Percentiles rank a stretch among this genome's conserved stretches.
Conservation (phyloP, 2,113 vertebrate genomes). For the Phalacrocorax carbo region DNA sequence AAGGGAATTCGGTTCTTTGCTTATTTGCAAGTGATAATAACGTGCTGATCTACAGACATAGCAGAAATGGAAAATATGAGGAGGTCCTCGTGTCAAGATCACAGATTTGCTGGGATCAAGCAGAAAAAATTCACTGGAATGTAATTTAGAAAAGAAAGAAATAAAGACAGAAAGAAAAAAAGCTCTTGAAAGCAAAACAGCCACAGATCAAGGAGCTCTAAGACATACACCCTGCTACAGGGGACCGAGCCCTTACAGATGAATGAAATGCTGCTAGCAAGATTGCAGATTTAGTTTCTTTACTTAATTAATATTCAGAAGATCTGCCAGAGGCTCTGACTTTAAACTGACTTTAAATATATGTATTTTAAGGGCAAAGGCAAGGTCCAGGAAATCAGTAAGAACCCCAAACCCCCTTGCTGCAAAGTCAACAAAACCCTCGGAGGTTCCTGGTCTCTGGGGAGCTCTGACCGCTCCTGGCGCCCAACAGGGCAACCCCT, state of each 20-base stretch:
- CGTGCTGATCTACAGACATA: background rate
- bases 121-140: background rate
- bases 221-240: background rate
- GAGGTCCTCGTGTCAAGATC: slow-evolving; percentile 18
- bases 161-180: background rate
- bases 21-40: slow-evolving; percentile 59
- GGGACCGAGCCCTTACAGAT: background rate
- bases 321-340: background rate
- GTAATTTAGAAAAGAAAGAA: background rate
- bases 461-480: background rate
- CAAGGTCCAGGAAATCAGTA: background rate
- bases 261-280: background rate
- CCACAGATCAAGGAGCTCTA: slow-evolving; percentile 33
- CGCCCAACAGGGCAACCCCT: background rate
- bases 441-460: background rate
- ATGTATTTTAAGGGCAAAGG: background rate
- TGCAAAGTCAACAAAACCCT: background rate
- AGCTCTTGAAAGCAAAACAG: slow-evolving; percentile 51
- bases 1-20: background rate
- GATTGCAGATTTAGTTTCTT: background rate
- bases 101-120: slow-evolving; percentile 43
- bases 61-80: slow-evolving; percentile 3
- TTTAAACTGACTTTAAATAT: background rate
- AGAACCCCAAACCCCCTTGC: background rate
- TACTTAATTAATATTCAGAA: background rate